A percentile compares a stretch with the other conserved stretches of the same genome.
These are phyloP conservation scores for Phymanthus crucifer DNA, from an alignment of 92 coral and sea anemone species.

Conservation along the genomic window DNA sequence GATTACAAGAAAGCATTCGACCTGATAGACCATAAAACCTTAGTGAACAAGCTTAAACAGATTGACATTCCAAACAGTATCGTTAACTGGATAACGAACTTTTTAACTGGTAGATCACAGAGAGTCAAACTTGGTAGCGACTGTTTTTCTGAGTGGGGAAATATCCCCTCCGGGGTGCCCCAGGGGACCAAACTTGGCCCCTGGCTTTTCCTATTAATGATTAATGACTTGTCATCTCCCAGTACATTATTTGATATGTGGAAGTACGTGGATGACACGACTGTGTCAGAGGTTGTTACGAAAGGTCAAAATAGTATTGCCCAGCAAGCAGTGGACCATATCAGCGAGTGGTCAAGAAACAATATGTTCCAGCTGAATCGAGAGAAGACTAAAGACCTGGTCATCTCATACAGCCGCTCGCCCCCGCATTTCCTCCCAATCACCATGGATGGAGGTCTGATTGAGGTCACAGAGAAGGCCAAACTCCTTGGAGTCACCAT, in stretches of 20 bases:
- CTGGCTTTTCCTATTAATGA: too few species aligned
- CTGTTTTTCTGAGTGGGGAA: too few species aligned
- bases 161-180: too few species aligned
- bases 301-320: slow-evolving; percentile 20
- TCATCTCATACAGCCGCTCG: slow-evolving; percentile 33
- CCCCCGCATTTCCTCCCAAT: slow-evolving; percentile 37
- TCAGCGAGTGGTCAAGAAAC: slow-evolving; percentile 28
- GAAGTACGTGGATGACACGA: slow-evolving; percentile 40
- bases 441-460: slow-evolving; percentile 40
- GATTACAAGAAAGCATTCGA: too few species aligned
- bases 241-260: slow-evolving; percentile 32
- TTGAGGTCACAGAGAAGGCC: slow-evolving; percentile 15
- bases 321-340: slow-evolving; percentile 37
- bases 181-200: too few species aligned
- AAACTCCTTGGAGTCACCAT: slow-evolving; percentile 52
- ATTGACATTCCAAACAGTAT: too few species aligned
- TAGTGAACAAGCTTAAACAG: too few species aligned
- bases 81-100: too few species aligned
- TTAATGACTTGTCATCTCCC: background rate
- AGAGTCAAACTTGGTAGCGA: too few species aligned
- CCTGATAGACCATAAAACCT: too few species aligned
- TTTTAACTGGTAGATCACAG: too few species aligned
- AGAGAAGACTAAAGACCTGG: slow-evolving; percentile 29
- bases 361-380: slow-evolving; percentile 39
- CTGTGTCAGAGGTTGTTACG: slow-evolving; percentile 1